phyloP scores from a whole-genome alignment of 2,888 invertebrate genomes.

The Eretmocerus hayati region DNA sequence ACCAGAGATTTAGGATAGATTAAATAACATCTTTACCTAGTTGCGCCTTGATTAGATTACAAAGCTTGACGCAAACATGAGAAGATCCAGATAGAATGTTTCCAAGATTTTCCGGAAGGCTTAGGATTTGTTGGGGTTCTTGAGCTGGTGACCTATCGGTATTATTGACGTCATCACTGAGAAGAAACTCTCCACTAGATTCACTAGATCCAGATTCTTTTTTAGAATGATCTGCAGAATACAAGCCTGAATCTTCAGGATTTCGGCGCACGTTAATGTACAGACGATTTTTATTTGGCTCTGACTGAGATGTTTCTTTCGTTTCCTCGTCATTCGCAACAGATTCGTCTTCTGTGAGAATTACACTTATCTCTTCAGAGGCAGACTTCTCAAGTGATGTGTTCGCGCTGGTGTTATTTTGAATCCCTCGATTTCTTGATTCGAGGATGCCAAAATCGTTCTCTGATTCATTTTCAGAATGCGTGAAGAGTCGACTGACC shows the following conservation, averaged over 20 bases:
- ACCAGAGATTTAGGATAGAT: no score
- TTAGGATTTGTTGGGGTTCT: constrained; percentile 25
- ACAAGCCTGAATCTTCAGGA: constrained; percentile 46
- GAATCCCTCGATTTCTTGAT: constrained; percentile 18
- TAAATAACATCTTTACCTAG: no score
- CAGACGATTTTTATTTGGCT: constrained; percentile 26
- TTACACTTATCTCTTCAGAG: constrained; percentile 24
- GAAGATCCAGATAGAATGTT: constrained; percentile 36
- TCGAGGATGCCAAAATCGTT: constrained; percentile 27
- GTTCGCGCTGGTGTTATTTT: constrained; percentile 11
- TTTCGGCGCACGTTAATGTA: constrained; percentile 38
- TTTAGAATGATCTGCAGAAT: constrained; percentile 42
- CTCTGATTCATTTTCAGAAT: constrained; percentile 34
- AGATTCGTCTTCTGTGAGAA: constrained; percentile 23
- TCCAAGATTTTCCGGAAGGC: constrained; percentile 13
- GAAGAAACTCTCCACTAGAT: constrained; percentile 43
- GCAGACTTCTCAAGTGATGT: constrained; percentile 23
- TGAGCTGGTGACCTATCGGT: constrained; percentile 27
- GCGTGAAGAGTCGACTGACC: constrained; percentile 39
- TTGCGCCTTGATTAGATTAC: constrained; percentile 71
- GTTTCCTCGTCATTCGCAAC: constrained; percentile 23
- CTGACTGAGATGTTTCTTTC: constrained; percentile 19
- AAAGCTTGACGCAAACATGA: constrained; percentile 67
- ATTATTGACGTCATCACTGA: constrained; percentile 43
- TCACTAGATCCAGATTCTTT: constrained; percentile 45